Conservation (phyloP, 2,888 invertebrate species). For the Drosophila macrothrix region DNA sequence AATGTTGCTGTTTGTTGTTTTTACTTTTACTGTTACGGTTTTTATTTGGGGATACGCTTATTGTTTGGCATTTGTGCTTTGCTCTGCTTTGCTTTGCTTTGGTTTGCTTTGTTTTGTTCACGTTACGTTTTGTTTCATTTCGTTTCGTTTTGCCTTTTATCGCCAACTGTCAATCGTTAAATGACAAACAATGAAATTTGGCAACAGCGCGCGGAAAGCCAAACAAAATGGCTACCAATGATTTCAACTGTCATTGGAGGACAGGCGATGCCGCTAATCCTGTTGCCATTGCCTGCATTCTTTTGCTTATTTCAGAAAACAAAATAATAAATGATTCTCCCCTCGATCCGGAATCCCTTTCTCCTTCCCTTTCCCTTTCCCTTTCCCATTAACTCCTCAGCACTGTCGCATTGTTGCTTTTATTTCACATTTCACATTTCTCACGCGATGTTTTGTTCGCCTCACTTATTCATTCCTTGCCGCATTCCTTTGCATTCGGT, state of each 20-base stretch:
- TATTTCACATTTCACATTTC: slow-evolving; percentile 47
- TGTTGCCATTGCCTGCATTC: slow-evolving; percentile 57
- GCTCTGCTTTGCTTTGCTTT: slow-evolving; percentile 10
- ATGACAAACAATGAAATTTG: slow-evolving; percentile 80
- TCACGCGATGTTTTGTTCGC: slow-evolving; percentile 66
- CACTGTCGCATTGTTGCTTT: slow-evolving; percentile 26
- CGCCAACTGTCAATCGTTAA: slow-evolving; percentile 79
- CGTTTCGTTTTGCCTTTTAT: slow-evolving; percentile 48
- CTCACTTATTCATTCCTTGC: slow-evolving; percentile 34
- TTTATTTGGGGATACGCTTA: slow-evolving; percentile 33
- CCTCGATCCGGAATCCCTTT: not conserved
- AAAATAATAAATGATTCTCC: slow-evolving; percentile 74
- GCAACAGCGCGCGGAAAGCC: slow-evolving; percentile 41
- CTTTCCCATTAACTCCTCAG: not conserved
- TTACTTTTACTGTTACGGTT: slow-evolving; percentile 24
- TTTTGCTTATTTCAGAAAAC: slow-evolving; percentile 60
- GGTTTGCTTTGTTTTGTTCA: slow-evolving; percentile 38
- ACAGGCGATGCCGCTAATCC: slow-evolving; percentile 62
- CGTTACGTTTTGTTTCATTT: slow-evolving; percentile 39
- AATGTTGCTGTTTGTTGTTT: slow-evolving; percentile 14
- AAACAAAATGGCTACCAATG: slow-evolving; percentile 62
- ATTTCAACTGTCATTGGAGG: slow-evolving; percentile 63
- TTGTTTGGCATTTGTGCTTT: slow-evolving; percentile 34
- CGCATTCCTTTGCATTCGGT: slow-evolving; percentile 41
- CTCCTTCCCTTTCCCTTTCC: not conserved